A percentile compares a stretch with the other conserved stretches of the same genome.
Conservation (phyloP, 2,888 invertebrate genomes). For the Brachylomia viminalis region DNA sequence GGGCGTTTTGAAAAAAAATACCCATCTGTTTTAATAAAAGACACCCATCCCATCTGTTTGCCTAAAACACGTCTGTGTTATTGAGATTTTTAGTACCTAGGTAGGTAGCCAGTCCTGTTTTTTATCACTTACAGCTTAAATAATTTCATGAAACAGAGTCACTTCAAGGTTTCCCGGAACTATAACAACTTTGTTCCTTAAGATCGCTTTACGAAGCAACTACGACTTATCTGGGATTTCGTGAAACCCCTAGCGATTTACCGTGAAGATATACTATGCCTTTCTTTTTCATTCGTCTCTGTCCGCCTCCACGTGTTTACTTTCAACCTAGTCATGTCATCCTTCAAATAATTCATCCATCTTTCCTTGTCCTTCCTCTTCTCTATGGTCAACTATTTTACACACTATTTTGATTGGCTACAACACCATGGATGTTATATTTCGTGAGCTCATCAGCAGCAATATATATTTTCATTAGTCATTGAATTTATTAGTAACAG, state of each 20-base stretch:
- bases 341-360: conserved; percentile 36
- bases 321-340: conserved; percentile 12
- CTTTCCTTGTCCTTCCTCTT: background rate
- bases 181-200: background rate
- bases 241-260: background rate
- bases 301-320: conserved; percentile 30
- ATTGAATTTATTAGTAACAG: background rate
- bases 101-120: background rate
- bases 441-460: background rate
- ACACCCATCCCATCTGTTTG: too few species aligned
- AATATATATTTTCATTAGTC: background rate
- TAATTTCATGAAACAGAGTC: too few species aligned
- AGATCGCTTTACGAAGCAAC: background rate
- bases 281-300: conserved; percentile 23
- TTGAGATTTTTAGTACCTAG: too few species aligned
- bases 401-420: background rate
- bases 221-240: background rate
- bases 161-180: background rate
- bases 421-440: background rate
- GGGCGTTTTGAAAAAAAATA: background rate
- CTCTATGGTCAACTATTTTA: background rate
- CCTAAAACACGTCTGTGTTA: background rate
- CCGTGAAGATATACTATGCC: conserved; percentile 6
- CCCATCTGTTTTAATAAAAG: background rate
- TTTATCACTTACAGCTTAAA: background rate